Conservation (phyloP, 2,888 invertebrate genomes). For the Tanypteryx hageni region DNA sequence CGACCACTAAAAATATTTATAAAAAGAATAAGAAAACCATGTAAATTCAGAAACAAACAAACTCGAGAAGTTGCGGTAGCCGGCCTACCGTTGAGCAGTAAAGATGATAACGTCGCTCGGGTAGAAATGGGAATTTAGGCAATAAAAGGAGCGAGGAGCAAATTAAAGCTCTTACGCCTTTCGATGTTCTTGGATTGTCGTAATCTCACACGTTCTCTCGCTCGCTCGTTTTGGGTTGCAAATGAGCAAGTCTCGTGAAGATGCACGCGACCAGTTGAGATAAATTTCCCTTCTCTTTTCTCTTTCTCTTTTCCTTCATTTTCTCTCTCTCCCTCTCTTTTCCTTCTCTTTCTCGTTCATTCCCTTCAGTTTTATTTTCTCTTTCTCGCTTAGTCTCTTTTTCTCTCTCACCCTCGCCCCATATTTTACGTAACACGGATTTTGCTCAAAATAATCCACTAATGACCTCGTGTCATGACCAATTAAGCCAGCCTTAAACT, state of each 20-base stretch:
- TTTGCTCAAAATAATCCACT: slow-evolving; percentile 51
- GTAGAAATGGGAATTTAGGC: not conserved
- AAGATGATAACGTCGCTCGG: not conserved
- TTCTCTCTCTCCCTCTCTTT: not conserved
- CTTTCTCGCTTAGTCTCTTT: not conserved
- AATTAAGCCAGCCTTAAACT: slow-evolving; percentile 46
- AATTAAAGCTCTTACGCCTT: not conserved
- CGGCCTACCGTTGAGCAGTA: not conserved
- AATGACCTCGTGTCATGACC: slow-evolving; percentile 53
- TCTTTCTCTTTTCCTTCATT: not conserved
- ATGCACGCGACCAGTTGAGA: not conserved
- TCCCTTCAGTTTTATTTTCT: not conserved
- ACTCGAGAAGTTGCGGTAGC: not conserved
- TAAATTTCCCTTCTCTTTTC: not conserved
- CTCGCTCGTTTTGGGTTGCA: slow-evolving; percentile 41
- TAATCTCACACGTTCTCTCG: not conserved
- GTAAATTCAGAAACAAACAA: not conserved
- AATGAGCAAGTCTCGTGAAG: slow-evolving; percentile 7
- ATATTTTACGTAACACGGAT: slow-evolving; percentile 2
- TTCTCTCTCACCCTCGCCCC: not conserved
- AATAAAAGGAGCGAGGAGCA: not conserved
- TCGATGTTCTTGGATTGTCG: not conserved
- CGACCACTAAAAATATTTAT: too few species aligned
- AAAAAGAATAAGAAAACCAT: not conserved
- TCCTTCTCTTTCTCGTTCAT: not conserved